Percentiles rank a stretch among this genome's conserved stretches.
phyloP scores from a whole-genome alignment of 1,140 invertebrate genomes.

The Chironomus tepperi region DNA sequence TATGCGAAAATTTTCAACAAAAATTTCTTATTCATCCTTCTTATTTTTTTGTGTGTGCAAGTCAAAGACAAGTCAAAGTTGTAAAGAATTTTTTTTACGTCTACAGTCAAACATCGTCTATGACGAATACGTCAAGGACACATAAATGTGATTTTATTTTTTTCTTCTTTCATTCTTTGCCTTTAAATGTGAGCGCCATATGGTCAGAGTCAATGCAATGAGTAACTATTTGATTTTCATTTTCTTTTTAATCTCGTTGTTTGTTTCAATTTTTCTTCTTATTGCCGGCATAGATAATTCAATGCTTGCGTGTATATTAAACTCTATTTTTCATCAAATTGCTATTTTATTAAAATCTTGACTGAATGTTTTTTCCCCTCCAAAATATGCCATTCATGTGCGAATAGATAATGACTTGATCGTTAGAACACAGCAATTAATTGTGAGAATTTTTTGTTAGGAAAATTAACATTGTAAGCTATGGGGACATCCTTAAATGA shows the following conservation, averaged over 20 bases:
- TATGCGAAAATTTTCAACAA: no score
- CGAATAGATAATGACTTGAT: background rate
- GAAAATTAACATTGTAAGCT: background rate
- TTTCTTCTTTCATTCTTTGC: no score
- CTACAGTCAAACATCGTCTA: background rate
- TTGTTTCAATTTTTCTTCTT: background rate
- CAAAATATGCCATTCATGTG: background rate
- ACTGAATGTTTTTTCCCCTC: background rate
- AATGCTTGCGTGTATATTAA: no score
- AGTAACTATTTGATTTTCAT: slow-evolving; percentile 7
- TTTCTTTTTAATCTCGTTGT: background rate
- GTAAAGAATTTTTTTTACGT: no score
- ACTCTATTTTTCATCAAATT: background rate
- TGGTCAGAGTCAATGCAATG: background rate
- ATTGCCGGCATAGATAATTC: background rate
- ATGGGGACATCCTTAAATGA: no score
- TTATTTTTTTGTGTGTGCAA: no score
- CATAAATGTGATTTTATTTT: background rate
- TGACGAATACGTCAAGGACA: slow-evolving; percentile 3
- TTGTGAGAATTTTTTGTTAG: background rate
- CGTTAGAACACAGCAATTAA: background rate
- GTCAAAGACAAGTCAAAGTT: no score
- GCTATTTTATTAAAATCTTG: background rate
- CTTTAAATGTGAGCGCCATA: background rate
- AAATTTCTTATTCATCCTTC: no score